A percentile compares a stretch with the other conserved stretches of the same genome.
These are phyloP conservation scores for Heliconius hortense DNA, from an alignment of 2,888 invertebrate species.

Conservation along the genomic window DNA sequence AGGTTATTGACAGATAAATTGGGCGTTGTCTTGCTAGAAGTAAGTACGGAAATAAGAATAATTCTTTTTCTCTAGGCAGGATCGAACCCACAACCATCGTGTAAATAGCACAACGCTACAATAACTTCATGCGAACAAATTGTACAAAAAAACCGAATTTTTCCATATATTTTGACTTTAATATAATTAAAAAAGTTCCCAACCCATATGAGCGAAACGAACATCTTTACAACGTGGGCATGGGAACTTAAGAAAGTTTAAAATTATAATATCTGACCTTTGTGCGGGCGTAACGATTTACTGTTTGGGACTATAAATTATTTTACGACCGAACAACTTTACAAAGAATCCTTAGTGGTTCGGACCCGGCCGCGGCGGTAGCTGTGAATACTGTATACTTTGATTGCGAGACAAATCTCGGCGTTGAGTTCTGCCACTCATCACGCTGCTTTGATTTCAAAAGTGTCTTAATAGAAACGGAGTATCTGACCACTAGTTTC, in stretches of 20 bases:
- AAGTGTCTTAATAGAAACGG: no score
- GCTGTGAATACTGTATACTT: background rate
- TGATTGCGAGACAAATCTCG: no score
- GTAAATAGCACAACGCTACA: no score
- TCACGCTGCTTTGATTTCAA: no score
- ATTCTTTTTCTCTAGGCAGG: no score
- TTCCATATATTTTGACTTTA: background rate
- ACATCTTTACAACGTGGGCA: background rate
- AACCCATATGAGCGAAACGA: background rate
- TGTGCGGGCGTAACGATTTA: conserved; percentile 3
- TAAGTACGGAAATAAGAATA: no score
- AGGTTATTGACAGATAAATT: no score
- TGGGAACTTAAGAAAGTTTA: conserved; percentile 13
- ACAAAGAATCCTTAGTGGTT: conserved; percentile 16
- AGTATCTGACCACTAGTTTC: no score
- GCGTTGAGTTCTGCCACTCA: no score
- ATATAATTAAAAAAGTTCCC: conserved; percentile 1
- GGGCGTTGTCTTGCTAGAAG: no score
- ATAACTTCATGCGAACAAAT: no score
- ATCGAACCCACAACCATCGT: no score
- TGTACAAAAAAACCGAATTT: background rate
- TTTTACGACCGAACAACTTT: conserved; percentile 21
- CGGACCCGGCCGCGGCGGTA: background rate
- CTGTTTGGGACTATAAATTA: conserved; percentile 20
- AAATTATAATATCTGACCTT: background rate